These are phyloP conservation scores for Neolamprologus longior DNA, from an alignment of 2,113 vertebrate species.

Conservation along the genomic window DNA sequence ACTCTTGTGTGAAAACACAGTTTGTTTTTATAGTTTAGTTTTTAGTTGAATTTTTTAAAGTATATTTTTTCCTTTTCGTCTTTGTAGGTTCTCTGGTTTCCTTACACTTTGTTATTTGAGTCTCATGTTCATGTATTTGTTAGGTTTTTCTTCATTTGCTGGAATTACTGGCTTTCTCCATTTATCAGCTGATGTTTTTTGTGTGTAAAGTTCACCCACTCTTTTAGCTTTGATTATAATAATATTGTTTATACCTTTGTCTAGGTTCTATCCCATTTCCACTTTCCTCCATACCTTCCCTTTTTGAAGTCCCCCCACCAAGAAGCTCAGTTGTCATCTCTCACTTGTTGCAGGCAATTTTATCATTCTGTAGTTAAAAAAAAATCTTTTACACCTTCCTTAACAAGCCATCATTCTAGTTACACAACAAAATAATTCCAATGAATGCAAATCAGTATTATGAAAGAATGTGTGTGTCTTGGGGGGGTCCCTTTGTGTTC, in stretches of 20 bases:
- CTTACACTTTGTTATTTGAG: background rate
- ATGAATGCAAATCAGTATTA: background rate
- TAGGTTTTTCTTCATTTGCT: background rate
- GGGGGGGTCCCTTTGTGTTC: background rate
- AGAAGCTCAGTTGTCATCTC: background rate
- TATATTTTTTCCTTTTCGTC: rapidly evolving
- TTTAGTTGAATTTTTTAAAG: background rate
- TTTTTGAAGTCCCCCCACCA: background rate
- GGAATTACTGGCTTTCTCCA: background rate
- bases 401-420: background rate
- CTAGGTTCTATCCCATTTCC: background rate
- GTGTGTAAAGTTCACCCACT: background rate
- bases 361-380: background rate
- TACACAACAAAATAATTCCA: background rate
- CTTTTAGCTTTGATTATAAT: rapidly evolving
- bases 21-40: background rate
- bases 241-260: background rate
- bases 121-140: background rate
- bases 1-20: background rate
- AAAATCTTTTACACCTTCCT: background rate
- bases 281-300: background rate
- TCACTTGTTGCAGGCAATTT: background rate
- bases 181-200: background rate
- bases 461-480: background rate
- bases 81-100: background rate